A percentile compares a stretch with the other conserved stretches of the same genome.
phyloP scores from a whole-genome alignment of 2,113 vertebrate genomes.

The Calyptommatus sinebrachiatus region DNA sequence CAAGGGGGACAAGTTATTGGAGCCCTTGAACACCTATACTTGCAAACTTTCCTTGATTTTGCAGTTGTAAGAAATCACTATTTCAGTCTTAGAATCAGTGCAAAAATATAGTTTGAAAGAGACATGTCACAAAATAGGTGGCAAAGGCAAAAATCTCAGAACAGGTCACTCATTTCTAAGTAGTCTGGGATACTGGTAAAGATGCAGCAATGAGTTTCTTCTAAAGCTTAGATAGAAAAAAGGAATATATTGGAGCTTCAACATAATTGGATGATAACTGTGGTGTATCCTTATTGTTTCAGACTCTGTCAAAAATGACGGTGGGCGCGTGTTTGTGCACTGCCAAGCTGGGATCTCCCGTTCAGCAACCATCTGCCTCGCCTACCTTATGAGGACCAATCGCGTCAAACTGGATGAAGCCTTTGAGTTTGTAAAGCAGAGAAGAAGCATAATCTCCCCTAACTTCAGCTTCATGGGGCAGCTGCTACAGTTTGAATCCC shows the following conservation, averaged over 20 bases:
- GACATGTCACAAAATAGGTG: no score
- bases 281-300: constrained; percentile 51
- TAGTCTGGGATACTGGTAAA: background rate
- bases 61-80: no score
- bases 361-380: constrained; percentile 96
- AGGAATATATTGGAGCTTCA: constrained; percentile 30
- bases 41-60: constrained; percentile 21
- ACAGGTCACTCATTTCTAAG: constrained; percentile 42
- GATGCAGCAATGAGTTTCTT: constrained; percentile 32
- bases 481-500: constrained; percentile 95
- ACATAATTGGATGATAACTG: constrained; percentile 51
- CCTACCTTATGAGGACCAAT: constrained; percentile 98
- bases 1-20: constrained; percentile 30
- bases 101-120: no score
- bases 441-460: constrained; percentile 95
- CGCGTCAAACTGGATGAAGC: constrained; percentile 96
- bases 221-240: constrained; percentile 12
- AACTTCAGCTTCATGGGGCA: constrained; percentile 99
- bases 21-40: constrained; percentile 38
- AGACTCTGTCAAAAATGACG: constrained; percentile 92
- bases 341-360: constrained; percentile 97
- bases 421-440: constrained; percentile 98
- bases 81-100: no score
- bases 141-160: no score
- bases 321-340: constrained; percentile 95